Evolutionary conservation across 2,888 invertebrate species (phyloP).

Genomic region (Pandemis corylana): DNA sequence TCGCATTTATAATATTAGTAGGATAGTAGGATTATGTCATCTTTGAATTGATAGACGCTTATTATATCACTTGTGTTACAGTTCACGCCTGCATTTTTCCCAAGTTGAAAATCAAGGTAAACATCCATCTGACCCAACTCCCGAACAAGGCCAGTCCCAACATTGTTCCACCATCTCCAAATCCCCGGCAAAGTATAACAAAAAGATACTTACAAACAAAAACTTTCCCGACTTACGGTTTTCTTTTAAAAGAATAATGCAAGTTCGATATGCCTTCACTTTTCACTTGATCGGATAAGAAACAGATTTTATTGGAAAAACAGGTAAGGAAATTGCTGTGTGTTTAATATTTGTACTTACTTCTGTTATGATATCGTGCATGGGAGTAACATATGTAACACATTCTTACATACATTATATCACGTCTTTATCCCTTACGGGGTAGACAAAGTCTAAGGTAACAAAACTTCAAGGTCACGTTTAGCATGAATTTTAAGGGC

Average conservation of each 20-base stretch:
- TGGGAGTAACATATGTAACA: too few species aligned
- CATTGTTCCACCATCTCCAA: background rate
- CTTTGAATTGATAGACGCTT: too few species aligned
- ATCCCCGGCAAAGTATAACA: background rate
- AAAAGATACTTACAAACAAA: constrained; percentile 3
- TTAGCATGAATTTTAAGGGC: too few species aligned
- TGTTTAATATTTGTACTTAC: background rate
- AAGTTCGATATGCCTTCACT: background rate
- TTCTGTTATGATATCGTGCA: background rate
- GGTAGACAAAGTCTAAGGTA: too few species aligned
- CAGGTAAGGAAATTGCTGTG: background rate
- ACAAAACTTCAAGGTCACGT: too few species aligned
- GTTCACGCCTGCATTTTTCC: too few species aligned
- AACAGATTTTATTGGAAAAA: background rate
- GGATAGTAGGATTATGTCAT: too few species aligned
- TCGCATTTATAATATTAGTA: too few species aligned
- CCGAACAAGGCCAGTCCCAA: background rate
- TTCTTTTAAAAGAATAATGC: constrained; percentile 7
- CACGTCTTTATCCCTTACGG: too few species aligned
- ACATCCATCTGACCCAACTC: background rate
- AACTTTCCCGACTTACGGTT: background rate
- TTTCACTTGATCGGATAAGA: constrained; percentile 1
- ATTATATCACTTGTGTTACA: too few species aligned
- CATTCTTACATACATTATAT: too few species aligned
- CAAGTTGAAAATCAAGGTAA: background rate